Conservation (phyloP, 2,113 vertebrate genomes). For the Tympanuchus pallidicinctus region DNA sequence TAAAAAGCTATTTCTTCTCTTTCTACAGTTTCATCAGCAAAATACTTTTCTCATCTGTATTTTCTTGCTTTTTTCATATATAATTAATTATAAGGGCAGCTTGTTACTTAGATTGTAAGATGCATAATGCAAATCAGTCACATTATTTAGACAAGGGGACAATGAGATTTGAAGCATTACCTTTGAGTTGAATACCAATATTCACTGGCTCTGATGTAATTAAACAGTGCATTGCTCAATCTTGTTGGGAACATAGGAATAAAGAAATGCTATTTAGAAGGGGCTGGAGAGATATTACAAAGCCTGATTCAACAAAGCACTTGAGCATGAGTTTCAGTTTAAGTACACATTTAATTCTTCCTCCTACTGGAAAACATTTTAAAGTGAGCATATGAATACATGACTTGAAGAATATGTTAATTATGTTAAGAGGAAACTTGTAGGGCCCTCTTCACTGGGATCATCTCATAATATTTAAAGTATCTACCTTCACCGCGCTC, state of each 20-base stretch:
- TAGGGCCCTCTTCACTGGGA: not conserved
- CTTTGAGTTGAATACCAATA: slow-evolving; percentile 33
- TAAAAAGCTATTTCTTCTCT: not conserved
- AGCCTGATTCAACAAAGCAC: slow-evolving; percentile 22
- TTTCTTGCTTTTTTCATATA: not conserved
- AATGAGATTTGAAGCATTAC: slow-evolving; percentile 8
- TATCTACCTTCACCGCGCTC: not conserved
- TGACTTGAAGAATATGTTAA: not conserved
- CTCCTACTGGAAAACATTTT: not conserved
- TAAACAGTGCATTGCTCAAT: slow-evolving; percentile 10
- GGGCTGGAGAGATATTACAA: slow-evolving; percentile 12
- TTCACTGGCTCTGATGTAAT: slow-evolving; percentile 23
- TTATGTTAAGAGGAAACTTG: not conserved
- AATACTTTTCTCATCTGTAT: not conserved
- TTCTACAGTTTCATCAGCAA: not conserved
- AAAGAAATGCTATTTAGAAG: slow-evolving; percentile 11
- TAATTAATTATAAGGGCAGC: not conserved
- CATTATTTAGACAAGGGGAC: slow-evolving; percentile 20
- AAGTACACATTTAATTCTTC: slow-evolving; percentile 8
- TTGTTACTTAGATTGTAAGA: not conserved
- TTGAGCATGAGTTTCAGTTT: slow-evolving; percentile 25
- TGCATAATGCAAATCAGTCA: not conserved
- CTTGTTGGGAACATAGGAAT: not conserved
- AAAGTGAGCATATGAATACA: not conserved
- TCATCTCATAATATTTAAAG: not conserved